These are phyloP conservation scores for Hypolimnas misippus DNA, from an alignment of 2,888 invertebrate genomes.

Conservation along the genomic window DNA sequence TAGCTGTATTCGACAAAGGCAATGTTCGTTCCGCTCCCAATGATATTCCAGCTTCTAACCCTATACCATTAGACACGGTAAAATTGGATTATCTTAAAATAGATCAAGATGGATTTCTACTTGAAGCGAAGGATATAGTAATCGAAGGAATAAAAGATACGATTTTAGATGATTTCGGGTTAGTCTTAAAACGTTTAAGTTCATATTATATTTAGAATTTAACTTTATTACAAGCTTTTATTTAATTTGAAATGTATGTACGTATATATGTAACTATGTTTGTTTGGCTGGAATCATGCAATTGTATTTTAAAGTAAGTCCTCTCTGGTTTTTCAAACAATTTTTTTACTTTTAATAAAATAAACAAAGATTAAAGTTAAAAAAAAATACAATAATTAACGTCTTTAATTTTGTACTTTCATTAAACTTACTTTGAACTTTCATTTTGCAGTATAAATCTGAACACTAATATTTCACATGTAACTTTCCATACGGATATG, in stretches of 20 bases:
- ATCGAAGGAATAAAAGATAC: neutral
- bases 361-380: too few relatives aligned
- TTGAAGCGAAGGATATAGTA: neutral
- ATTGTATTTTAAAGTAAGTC: too few relatives aligned
- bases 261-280: too few relatives aligned
- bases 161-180: conserved; percentile 1
- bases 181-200: neutral
- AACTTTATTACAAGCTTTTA: too few relatives aligned
- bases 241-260: too few relatives aligned
- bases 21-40: neutral
- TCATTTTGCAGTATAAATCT: conserved; percentile 1
- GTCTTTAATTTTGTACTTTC: too few relatives aligned
- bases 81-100: neutral
- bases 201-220: neutral
- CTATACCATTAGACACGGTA: neutral
- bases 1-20: neutral
- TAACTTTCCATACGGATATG: neutral
- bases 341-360: too few relatives aligned
- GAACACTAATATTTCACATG: neutral
- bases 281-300: neutral
- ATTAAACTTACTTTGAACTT: neutral
- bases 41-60: neutral
- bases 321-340: too few relatives aligned
- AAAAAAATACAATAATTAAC: too few relatives aligned
- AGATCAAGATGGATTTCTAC: neutral